Base-by-base conservation (phyloP, 2,797 vertebrate species). In the Hirundo rustica region DNA sequence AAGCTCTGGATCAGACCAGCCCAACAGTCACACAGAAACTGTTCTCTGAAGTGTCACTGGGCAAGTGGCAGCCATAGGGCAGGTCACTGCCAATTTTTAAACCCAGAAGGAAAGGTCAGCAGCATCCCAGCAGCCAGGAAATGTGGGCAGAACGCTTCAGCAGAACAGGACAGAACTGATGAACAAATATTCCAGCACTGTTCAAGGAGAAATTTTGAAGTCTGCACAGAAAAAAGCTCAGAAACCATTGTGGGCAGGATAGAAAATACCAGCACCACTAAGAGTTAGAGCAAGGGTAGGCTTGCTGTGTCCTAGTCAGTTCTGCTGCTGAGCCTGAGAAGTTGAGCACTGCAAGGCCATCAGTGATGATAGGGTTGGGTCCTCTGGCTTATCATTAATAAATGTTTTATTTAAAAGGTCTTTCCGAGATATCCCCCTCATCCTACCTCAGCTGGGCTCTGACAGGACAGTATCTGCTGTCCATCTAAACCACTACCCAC, bases 141-240 rank as follows among this genome's bases (percentile, higher is more conserved):
- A 40, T 0, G 0, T 2, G 16, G 11, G 61, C 57, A 81, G 66
- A 85, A n/a, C 0, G 0, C 61, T 65, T n/a, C 81, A 53, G 45
- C 60, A 51, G 38, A 26, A 57, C 2, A 45, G 70, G 25, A 11
- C 36, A 38, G n/a, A 65, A 44, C 4, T 3, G 51, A 76, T 42
- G 70, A 58, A 44, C 32, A 44, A 77, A 45, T 25, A 70, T 12
- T 42, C 26, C 70, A 83, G 22, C 26, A 13, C 11, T 27, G 47
- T 11, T 66, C 55, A 61, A 10, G 51, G 44, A 68, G 55, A 80
- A 81, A 50, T 71, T 44, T 9, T 30, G 38, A 66, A 70, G 23
- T 16, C n/a, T 47, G 66, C 18, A 50, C 13, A 71, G 74, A 81
- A 54, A 64, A 81, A 42, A 9, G 17, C 23, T 34, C 42, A 29